Percentiles rank a stretch among this genome's conserved stretches.
Evolutionary conservation across 1,140 invertebrate species (phyloP).

Genomic region (Drosophila kohkoa): DNA sequence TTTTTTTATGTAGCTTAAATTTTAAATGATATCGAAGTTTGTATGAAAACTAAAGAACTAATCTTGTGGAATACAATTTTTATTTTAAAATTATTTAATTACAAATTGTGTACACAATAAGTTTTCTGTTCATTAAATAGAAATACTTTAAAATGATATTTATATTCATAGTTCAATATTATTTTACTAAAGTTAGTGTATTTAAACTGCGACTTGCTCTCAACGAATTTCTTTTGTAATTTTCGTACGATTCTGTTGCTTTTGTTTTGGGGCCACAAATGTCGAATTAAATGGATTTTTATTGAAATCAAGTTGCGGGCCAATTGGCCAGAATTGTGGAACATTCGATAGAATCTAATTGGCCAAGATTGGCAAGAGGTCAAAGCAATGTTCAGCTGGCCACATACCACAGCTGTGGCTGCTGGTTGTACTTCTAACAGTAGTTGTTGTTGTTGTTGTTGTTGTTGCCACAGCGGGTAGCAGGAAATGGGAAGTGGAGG

Average conservation of each 20-base stretch:
- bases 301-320: constrained; percentile 72
- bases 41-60: too few relatives aligned
- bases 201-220: neutral
- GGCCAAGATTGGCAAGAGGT: constrained; percentile 55
- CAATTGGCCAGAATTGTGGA: constrained; percentile 43
- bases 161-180: too few relatives aligned
- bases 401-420: constrained; percentile 9
- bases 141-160: too few relatives aligned
- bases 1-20: too few relatives aligned
- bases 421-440: too few relatives aligned
- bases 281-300: constrained; percentile 83
- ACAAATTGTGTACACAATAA: too few relatives aligned
- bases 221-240: neutral
- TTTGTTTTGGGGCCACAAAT: constrained; percentile 72
- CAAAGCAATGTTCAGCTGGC: constrained; percentile 25
- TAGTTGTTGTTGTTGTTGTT: neutral
- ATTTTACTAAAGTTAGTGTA: neutral
- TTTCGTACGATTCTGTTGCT: constrained; percentile 25
- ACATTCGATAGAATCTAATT: constrained; percentile 75
- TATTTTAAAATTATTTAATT: too few relatives aligned
- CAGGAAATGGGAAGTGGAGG: neutral
- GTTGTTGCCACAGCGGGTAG: neutral
- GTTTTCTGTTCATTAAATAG: too few relatives aligned
- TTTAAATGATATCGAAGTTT: too few relatives aligned
- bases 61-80: too few relatives aligned